These are phyloP conservation scores for Thalassarche chlororhynchos DNA, from an alignment of 2,113 vertebrate genomes.

Conservation along the genomic window DNA sequence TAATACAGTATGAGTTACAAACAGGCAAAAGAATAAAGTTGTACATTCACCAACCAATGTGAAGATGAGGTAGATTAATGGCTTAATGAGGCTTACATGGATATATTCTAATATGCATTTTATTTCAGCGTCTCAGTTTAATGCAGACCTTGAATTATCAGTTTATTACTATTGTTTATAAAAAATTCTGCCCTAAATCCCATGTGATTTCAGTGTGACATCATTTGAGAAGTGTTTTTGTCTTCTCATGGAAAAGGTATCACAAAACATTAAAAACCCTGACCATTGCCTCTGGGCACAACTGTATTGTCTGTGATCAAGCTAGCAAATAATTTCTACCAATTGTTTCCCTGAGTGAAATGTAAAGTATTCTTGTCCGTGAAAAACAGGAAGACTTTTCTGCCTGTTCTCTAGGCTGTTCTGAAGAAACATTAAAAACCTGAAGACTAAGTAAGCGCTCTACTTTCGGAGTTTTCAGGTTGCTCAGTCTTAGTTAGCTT, in stretches of 20 bases:
- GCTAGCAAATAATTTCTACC: not conserved
- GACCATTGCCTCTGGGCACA: not conserved
- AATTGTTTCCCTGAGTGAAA: not conserved
- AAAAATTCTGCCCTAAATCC: not conserved
- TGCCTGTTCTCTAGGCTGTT: not conserved
- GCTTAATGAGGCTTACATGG: not conserved
- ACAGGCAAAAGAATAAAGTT: not conserved
- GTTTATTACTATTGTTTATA: not conserved
- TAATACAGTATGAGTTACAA: not conserved
- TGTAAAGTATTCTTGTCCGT: not conserved
- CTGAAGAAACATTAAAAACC: not conserved
- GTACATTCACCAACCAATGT: not conserved
- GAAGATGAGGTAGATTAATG: not conserved
- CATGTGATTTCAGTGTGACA: not conserved
- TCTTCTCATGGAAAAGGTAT: not conserved
- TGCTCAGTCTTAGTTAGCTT: not conserved
- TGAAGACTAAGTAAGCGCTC: not conserved
- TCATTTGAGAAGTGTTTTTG: not conserved
- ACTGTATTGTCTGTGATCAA: not conserved
- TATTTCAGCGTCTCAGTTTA: not conserved
- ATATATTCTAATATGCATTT: not conserved
- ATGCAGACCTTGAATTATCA: not conserved
- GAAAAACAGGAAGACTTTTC: not conserved
- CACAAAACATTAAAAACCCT: not conserved
- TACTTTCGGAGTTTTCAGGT: not conserved